A percentile compares a stretch with the other conserved stretches of the same genome.
These are phyloP conservation scores for Chorisops tibialis DNA, from an alignment of 2,888 invertebrate species.

Conservation along the genomic window DNA sequence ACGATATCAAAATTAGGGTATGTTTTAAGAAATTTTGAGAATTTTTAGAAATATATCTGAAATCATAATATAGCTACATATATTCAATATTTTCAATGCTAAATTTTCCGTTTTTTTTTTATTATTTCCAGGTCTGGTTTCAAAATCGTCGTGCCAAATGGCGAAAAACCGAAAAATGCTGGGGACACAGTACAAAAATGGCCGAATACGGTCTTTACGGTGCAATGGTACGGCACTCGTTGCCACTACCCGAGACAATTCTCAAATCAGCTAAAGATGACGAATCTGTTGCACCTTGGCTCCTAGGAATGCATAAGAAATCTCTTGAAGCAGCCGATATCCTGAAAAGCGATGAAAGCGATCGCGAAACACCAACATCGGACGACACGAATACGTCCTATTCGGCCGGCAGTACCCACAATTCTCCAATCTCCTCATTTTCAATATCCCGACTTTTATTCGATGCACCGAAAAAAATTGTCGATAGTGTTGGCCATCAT, in stretches of 20 bases:
- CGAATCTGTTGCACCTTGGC: constrained; percentile 97
- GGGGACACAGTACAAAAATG: constrained; percentile 99
- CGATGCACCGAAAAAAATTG: constrained; percentile 41
- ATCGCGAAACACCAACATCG: constrained; percentile 60
- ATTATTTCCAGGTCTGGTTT: constrained; percentile 89
- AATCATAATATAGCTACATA: no score
- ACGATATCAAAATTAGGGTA: no score
- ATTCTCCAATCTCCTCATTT: constrained; percentile 52
- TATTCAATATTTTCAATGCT: no score
- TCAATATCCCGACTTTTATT: constrained; percentile 50
- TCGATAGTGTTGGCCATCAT: constrained; percentile 15
- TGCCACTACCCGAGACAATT: constrained; percentile 97
- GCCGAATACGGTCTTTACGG: constrained; percentile 99
- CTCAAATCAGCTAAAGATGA: constrained; percentile 96
- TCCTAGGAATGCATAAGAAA: constrained; percentile 95
- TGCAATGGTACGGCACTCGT: constrained; percentile 98
- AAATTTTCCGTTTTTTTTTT: background rate
- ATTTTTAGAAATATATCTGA: no score
- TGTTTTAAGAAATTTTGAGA: no score
- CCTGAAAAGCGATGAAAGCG: constrained; percentile 76
- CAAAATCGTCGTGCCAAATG: constrained; percentile 95
- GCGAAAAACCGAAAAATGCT: constrained; percentile 99
- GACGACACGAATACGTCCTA: constrained; percentile 59
- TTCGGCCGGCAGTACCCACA: constrained; percentile 51
- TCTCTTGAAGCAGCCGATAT: constrained; percentile 96